Conservation (phyloP, 2,113 vertebrate genomes). For the Rhea americana region DNA sequence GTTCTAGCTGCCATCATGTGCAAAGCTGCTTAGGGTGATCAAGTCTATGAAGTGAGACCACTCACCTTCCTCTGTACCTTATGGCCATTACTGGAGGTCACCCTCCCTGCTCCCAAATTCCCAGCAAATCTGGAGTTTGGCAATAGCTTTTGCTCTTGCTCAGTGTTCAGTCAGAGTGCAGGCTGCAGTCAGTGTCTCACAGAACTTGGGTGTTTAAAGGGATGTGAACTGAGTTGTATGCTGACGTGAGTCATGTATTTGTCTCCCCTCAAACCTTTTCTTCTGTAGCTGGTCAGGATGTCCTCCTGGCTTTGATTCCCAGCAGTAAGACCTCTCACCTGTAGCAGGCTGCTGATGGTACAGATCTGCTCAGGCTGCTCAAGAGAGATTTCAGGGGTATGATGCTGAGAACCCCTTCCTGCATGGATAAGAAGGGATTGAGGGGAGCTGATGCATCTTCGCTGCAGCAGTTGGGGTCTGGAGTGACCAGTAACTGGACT, state of each 20-base stretch:
- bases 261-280: not conserved
- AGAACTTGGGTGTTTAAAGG: not conserved
- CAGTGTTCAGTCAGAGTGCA: not conserved
- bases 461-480: not conserved
- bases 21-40: not conserved
- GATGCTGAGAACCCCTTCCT: not conserved
- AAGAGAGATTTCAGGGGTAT: not conserved
- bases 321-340: not conserved
- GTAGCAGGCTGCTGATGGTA: not conserved
- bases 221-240: not conserved
- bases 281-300: not conserved
- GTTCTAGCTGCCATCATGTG: fast-evolving
- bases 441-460: not conserved
- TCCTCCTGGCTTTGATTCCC: not conserved
- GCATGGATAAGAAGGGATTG: not conserved
- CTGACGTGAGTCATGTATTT: not conserved
- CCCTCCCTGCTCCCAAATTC: not conserved
- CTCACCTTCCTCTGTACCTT: not conserved
- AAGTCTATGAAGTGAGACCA: not conserved
- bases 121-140: not conserved
- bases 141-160: not conserved
- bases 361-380: not conserved
- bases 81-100: not conserved
- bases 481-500: not conserved
- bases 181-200: not conserved